Conservation (phyloP, 2,113 vertebrate genomes). For the Silurus asotus region DNA sequence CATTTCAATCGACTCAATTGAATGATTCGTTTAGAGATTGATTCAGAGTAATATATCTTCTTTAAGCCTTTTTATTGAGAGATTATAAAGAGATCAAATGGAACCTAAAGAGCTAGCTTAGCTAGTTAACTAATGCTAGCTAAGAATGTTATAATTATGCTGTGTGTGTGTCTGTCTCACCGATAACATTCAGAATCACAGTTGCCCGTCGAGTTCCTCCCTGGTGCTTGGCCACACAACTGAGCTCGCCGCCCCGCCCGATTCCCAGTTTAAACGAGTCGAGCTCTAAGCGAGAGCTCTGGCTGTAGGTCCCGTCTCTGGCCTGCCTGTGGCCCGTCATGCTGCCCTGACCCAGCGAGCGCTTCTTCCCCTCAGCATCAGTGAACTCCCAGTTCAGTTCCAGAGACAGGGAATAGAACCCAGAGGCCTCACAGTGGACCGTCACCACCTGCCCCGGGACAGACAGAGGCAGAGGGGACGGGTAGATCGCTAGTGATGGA, state of each 20-base stretch:
- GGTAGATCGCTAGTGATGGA: slow-evolving; percentile 60
- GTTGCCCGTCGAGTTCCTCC: slow-evolving; percentile 62
- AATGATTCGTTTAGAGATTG: neutral
- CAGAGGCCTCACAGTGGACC: slow-evolving; percentile 74
- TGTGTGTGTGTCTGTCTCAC: slow-evolving; percentile 57
- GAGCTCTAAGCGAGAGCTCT: slow-evolving; percentile 69
- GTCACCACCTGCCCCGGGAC: slow-evolving; percentile 62
- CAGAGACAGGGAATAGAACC: slow-evolving; percentile 77
- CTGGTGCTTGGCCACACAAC: slow-evolving; percentile 73
- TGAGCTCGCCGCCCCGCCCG: slow-evolving; percentile 71
- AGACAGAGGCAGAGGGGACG: slow-evolving; percentile 66
- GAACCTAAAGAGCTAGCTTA: neutral
- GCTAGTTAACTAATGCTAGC: neutral
- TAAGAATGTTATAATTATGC: neutral
- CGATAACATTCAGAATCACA: slow-evolving; percentile 64
- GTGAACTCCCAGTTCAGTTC: slow-evolving; percentile 74
- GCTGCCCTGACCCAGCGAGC: slow-evolving; percentile 61
- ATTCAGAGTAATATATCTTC: no score
- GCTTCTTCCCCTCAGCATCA: slow-evolving; percentile 47
- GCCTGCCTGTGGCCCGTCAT: slow-evolving; percentile 72
- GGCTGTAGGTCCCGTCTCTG: slow-evolving; percentile 76
- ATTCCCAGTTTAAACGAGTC: slow-evolving; percentile 52
- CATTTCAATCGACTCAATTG: neutral
- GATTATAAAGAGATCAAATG: neutral
- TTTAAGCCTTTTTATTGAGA: neutral